Base-by-base conservation (phyloP, 2,797 vertebrate species). In the Cryptoprocta ferox region DNA sequence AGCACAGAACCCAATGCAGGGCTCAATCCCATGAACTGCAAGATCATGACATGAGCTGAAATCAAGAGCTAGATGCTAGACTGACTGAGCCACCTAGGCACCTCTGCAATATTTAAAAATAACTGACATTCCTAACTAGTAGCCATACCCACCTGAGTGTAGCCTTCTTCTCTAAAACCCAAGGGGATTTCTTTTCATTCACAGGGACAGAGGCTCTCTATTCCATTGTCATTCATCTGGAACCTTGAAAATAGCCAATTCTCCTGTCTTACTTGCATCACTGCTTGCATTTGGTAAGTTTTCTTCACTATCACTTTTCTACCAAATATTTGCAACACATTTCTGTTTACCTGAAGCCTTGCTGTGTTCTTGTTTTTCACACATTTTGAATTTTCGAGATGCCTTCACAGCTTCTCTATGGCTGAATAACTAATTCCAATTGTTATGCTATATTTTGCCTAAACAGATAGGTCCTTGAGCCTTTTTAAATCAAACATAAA, bases 401-500 rank as follows among this genome's bases (percentile, higher is more conserved):
- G 30, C 45, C 28, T 63, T 6, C 83, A 50, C 16, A 65, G 16
- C 30, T 82, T 75, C 30, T 37, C n/a, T 45, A 35, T 71, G 24
- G 18, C 6, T 82, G 56, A 92, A 89, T 94, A 94, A 42, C n/a
- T 87, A 93, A 97, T 73, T 93, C 14, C 42, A 71, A 53, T 76
- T 82, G 53, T 94, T 85, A 66, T 68, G 30, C 87, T 90, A 6
- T 66, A 48, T 9, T 86, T 83, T 86, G 18, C 73, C 42, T 83
- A 59, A 63, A 88, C 28, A 83, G 35, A 88, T 84, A 94, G 30
- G 16, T 91, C 70, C 66, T 73, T 24, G 14, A 83, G 26, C 6
- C 76, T 71, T 95, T 97, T 87, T 16, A 93, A 95, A 80, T 93
- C 79, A 94, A 89, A 84, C 59, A 80, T 53, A 83, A 76, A 86